Conservation (phyloP, 2,797 vertebrate genomes). For the Lindbergichthys nudifrons region DNA sequence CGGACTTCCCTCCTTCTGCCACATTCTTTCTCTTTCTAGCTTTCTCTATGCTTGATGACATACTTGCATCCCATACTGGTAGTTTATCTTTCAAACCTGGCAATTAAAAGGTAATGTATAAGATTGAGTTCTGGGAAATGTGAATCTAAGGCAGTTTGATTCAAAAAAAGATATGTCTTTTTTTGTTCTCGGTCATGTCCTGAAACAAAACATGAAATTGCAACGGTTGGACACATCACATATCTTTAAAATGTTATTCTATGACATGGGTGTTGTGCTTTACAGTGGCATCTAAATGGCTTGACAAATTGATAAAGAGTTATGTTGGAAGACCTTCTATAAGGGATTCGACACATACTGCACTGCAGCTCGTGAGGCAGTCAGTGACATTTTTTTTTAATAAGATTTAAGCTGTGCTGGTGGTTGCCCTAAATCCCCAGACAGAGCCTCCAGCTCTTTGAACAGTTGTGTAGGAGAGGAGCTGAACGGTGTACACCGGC, state of each 20-base stretch:
- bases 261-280: slow-evolving; percentile 38
- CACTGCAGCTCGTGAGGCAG: slow-evolving; percentile 67
- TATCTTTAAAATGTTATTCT: slow-evolving; percentile 11
- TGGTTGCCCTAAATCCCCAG: slow-evolving; percentile 75
- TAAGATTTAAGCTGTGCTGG: slow-evolving; percentile 71
- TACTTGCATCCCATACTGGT: slow-evolving; percentile 25
- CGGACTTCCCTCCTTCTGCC: slow-evolving; percentile 26
- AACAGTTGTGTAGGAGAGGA: slow-evolving; percentile 62
- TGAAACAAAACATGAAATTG: slow-evolving; percentile 22
- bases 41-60: slow-evolving; percentile 47
- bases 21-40: slow-evolving; percentile 19
- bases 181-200: slow-evolving; percentile 4
- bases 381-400: slow-evolving; percentile 66
- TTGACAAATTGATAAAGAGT: slow-evolving; percentile 50
- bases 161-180: slow-evolving; percentile 35
- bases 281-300: slow-evolving; percentile 36
- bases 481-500: slow-evolving; percentile 60
- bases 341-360: slow-evolving; percentile 43
- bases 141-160: background rate
- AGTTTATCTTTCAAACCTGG: slow-evolving; percentile 46
- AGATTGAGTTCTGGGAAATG: too few species aligned
- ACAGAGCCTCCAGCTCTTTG: slow-evolving; percentile 72
- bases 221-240: slow-evolving; percentile 14
- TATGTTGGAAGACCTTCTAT: slow-evolving; percentile 38
- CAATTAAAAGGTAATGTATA: slow-evolving; percentile 13